Evolutionary conservation across 2,888 invertebrate genomes (phyloP), one percentile per base, ranked within the genome.

Genomic region (Endomychus coccineus): DNA sequence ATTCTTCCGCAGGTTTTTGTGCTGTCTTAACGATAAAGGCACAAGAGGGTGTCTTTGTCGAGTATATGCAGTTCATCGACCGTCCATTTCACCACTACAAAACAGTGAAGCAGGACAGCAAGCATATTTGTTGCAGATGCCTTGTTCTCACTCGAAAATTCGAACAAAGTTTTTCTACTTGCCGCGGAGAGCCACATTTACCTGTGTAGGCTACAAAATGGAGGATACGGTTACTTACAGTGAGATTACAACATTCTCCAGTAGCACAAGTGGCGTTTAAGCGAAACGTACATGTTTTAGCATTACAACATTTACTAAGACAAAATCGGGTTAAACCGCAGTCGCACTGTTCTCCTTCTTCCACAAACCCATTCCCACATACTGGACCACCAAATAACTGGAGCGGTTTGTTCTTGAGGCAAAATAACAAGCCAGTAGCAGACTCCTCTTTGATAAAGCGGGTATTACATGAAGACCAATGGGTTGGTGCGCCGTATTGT

Each of bases 261-360:
- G 77, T 75, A 1, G 78, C 81, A 64, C 83, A 83, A 17, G 73
- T 70, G 1, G 82, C 78, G 52, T 77, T 77, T 7, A 64, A 51
- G 43, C 68, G 67, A 10, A 83, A 62, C 62, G 70, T 73, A 58
- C 83, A 83, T 1, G 77, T 75, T 6, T 68, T 62, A 1, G 78
- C 71, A 58, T 81, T 73, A 57, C 83, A 83, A 52, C 83, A 83
- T 1, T 73, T 70, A 57, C 76, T 80, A 43, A 71, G 64, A 59
- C 80, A 80, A 42, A 70, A 69, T 51, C 75, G 69, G 25, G 64
- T 58, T n/a, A 76, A 55, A 0, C 82, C 82, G 62, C 82, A 82
- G 54, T 83, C 83, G 61, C 83, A 83, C 48, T 83, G 75, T 50
- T 83, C 83, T 1, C 80, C 81, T 1, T 72, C 69, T 53, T 83